These are phyloP conservation scores for Hipposideros larvatus DNA, from an alignment of 2,797 vertebrate genomes.

Conservation along the genomic window DNA sequence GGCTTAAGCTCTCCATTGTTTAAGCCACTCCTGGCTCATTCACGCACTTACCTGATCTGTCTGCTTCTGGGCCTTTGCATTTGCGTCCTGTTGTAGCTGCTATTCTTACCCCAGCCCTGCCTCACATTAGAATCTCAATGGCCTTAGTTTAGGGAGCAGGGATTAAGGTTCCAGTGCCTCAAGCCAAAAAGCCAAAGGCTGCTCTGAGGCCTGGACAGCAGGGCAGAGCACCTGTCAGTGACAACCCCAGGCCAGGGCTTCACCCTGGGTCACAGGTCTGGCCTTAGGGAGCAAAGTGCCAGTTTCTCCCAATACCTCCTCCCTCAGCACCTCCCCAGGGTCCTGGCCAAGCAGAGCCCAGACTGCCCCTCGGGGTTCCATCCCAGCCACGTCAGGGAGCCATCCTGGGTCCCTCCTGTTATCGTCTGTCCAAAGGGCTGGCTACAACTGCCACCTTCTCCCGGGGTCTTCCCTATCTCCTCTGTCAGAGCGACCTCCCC, in stretches of 20 bases:
- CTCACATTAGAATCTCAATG: neutral
- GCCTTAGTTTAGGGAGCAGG: neutral
- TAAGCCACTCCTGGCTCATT: neutral
- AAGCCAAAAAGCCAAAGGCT: neutral
- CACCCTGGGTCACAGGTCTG: neutral
- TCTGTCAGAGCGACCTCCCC: neutral
- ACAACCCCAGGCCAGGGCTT: neutral
- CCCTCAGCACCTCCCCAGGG: neutral
- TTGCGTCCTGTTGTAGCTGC: neutral
- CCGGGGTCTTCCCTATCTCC: neutral
- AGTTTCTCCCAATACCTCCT: neutral
- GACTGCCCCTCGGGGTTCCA: neutral
- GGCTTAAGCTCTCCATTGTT: neutral
- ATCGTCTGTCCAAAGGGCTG: neutral
- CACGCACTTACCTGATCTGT: neutral
- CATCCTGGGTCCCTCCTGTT: too few species aligned
- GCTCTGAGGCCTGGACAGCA: neutral
- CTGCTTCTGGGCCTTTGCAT: neutral
- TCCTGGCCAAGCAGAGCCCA: neutral
- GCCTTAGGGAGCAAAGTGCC: neutral
- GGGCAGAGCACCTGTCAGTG: neutral
- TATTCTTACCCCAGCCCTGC: neutral
- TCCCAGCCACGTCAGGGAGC: neutral
- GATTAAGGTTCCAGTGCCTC: neutral
- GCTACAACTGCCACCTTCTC: neutral